phyloP scores from a whole-genome alignment of 2,113 vertebrate genomes.

The Odocoileus virginianus region DNA sequence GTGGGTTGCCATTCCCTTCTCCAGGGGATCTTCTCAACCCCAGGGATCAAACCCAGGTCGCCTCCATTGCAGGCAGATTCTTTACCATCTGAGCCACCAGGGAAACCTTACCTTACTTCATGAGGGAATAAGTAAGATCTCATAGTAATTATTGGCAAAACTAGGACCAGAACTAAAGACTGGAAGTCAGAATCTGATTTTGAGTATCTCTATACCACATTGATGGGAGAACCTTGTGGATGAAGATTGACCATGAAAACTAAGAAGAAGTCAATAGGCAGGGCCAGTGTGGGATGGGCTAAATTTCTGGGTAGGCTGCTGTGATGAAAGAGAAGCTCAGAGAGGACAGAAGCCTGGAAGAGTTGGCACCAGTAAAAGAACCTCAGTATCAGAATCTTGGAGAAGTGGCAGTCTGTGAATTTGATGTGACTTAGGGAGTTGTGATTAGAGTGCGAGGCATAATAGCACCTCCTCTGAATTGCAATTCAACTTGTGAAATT shows the following conservation, averaged over 20 bases:
- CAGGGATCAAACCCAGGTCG: too few species aligned
- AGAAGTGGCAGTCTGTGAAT: neutral
- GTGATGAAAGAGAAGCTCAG: neutral
- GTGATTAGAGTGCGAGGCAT: neutral
- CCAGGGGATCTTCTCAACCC: too few species aligned
- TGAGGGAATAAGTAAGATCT: neutral
- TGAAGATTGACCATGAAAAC: neutral
- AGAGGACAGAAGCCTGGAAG: neutral
- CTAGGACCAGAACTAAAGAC: neutral
- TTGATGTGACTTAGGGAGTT: neutral
- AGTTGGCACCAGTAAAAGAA: neutral
- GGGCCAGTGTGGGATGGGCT: neutral
- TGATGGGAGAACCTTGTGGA: neutral
- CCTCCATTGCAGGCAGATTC: too few species aligned
- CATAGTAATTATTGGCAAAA: neutral
- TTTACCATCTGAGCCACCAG: too few species aligned
- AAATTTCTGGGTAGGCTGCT: neutral
- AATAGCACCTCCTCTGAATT: neutral
- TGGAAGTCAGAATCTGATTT: neutral
- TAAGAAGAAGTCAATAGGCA: neutral
- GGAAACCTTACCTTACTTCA: too few species aligned
- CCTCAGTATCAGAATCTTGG: neutral
- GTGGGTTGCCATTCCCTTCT: too few species aligned
- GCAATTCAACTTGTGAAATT: neutral
- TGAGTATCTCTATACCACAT: neutral